These are phyloP conservation scores for Vanessa cardui DNA, from an alignment of 2,888 invertebrate species.

Conservation along the genomic window DNA sequence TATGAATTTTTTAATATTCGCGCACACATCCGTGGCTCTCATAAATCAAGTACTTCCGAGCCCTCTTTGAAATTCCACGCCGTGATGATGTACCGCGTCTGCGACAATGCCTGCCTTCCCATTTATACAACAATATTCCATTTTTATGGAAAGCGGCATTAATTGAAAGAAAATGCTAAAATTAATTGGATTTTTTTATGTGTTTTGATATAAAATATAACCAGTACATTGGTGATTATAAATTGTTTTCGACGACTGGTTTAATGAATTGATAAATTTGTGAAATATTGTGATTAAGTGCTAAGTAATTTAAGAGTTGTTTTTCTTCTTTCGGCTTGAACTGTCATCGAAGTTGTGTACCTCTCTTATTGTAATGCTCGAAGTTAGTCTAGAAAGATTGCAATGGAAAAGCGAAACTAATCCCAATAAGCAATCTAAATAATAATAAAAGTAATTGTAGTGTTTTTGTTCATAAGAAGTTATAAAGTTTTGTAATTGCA, in stretches of 20 bases:
- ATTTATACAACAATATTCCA: slow-evolving; percentile 20
- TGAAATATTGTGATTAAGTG: too few species aligned
- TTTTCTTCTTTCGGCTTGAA: too few species aligned
- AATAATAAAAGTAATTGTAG: too few species aligned
- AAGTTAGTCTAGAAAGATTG: too few species aligned
- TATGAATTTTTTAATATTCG: slow-evolving; percentile 76
- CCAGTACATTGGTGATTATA: not conserved
- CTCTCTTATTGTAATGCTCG: too few species aligned
- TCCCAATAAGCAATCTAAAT: too few species aligned
- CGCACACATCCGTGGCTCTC: slow-evolving; percentile 67
- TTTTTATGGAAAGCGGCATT: slow-evolving; percentile 6
- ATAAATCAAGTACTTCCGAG: slow-evolving; percentile 77
- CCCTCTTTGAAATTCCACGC: slow-evolving; percentile 74
- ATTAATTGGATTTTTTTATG: slow-evolving; percentile 7
- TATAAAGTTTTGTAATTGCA: too few species aligned
- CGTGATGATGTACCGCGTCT: slow-evolving; percentile 70
- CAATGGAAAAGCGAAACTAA: too few species aligned
- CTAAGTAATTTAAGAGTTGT: too few species aligned
- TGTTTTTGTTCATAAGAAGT: too few species aligned
- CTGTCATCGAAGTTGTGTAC: too few species aligned
- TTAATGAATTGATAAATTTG: too few species aligned
- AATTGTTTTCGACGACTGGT: not conserved
- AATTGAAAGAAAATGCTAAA: slow-evolving; percentile 9
- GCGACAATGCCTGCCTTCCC: slow-evolving; percentile 69
- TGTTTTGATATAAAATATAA: slow-evolving; percentile 2